A percentile compares a stretch with the other conserved stretches of the same genome.
Conservation (phyloP, 2,797 vertebrate genomes). For the Darevskia mixta region DNA sequence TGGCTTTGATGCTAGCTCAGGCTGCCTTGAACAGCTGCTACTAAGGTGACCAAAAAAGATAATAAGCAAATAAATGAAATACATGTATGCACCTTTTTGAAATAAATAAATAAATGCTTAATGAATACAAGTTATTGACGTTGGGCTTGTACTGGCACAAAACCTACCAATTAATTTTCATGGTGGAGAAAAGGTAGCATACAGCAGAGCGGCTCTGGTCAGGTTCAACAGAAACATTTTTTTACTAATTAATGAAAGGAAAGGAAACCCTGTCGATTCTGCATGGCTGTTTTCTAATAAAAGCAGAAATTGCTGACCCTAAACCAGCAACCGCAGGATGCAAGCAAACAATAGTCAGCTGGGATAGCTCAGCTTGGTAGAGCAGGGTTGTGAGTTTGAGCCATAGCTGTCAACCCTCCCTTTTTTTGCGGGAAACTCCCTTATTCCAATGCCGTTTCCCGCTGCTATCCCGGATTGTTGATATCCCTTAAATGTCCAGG, state of each 20-base stretch:
- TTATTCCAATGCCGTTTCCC: no score
- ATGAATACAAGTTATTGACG: neutral
- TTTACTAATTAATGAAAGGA: constrained; percentile 10
- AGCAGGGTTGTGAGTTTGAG: no score
- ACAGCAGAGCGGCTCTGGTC: neutral
- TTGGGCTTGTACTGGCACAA: neutral
- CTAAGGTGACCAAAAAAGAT: neutral
- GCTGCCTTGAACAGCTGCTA: neutral
- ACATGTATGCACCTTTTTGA: neutral
- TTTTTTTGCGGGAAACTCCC: no score
- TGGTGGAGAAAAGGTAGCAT: neutral
- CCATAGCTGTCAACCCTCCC: no score
- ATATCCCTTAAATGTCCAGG: no score
- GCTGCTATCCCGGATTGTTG: no score
- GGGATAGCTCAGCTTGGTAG: no score
- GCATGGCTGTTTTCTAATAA: constrained; percentile 20
- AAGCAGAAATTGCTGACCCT: constrained; percentile 7
- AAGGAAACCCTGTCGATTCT: neutral
- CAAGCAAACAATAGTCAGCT: neutral
- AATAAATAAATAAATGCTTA: neutral
- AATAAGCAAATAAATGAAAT: neutral
- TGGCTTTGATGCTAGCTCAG: neutral
- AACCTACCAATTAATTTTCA: neutral
- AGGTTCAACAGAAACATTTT: constrained; percentile 23
- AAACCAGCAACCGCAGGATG: neutral